phyloP scores from a whole-genome alignment of 2,888 invertebrate genomes.

The Parelbella ahira region DNA sequence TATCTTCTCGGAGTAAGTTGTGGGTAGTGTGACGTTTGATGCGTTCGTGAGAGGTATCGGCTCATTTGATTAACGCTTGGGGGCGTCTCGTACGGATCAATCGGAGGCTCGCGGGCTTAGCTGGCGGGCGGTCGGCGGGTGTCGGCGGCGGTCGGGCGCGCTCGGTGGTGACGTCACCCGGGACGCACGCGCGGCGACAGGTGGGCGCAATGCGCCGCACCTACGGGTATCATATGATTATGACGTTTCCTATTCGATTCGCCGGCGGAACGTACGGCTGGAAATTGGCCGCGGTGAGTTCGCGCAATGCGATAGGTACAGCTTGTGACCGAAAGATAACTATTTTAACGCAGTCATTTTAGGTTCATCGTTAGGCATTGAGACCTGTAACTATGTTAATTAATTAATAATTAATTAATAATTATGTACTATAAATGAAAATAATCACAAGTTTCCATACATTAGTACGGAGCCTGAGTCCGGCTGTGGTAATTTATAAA shows the following conservation, averaged over 20 bases:
- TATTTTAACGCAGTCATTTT: too few relatives aligned
- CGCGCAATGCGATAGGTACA: slow-evolving; percentile 41
- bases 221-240: slow-evolving; percentile 69
- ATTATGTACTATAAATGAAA: too few relatives aligned
- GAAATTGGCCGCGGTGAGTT: slow-evolving; percentile 55
- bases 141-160: slow-evolving; percentile 46
- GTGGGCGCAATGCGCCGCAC: slow-evolving; percentile 78
- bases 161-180: slow-evolving; percentile 63
- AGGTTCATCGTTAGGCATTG: too few relatives aligned
- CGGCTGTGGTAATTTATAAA: too few relatives aligned
- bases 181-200: slow-evolving; percentile 78
- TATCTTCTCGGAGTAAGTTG: too few relatives aligned
- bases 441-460: too few relatives aligned
- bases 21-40: slow-evolving; percentile 10
- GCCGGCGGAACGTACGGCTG: slow-evolving; percentile 45
- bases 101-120: slow-evolving; percentile 49
- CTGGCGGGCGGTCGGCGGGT: slow-evolving; percentile 37
- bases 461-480: too few relatives aligned
- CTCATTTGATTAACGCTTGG: slow-evolving; percentile 52
- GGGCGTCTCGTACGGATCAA: slow-evolving; percentile 59
- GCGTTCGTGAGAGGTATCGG: slow-evolving; percentile 27
- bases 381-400: too few relatives aligned
- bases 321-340: too few relatives aligned
- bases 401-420: too few relatives aligned
- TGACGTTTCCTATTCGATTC: slow-evolving; percentile 71